Base-by-base conservation (phyloP, 2,113 vertebrate species). In the Pygathrix nemaeus region DNA sequence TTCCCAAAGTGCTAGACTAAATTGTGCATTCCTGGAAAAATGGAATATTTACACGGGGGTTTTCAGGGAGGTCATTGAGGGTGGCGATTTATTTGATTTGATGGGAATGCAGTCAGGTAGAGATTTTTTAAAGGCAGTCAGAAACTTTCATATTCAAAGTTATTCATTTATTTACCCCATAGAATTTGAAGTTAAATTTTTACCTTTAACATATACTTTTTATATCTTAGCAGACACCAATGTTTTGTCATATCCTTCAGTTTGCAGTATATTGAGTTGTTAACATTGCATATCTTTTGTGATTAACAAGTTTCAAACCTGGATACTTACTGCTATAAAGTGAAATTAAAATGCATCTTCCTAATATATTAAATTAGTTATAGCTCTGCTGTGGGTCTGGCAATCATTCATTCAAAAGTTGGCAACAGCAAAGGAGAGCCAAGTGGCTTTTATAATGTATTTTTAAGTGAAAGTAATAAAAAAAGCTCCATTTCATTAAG, bases 391-490 rank as follows among this genome's bases (percentile, higher is more conserved):
- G 21, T 95, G 93, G 38, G 35, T 85, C 95, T 97, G 66, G 68
- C 79, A 97, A 84, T 87, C 10, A 88, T 88, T 97, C 94, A 97
- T 96, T 97, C 91, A 96, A 98, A 98, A 97, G 76, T 91, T 97
- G 96, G 91, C 96, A 97, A 93, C 27, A 97, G 80, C 35, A 91
- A 97, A 96, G 93, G 80, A 96, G 52, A 97, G 91, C 64, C 88
- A 95, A 97, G 86, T 93, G 92, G 92, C 92, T 98, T 98, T 98
- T 23, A 1, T 97, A 98, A 98, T 96, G 93, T 82, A 96, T 97
- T 97, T 98, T 98, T 96, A 98, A 98, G 98, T 98, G 96, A 97
- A 98, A 97, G 88, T 95, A 97, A 96, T 98, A 97, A 98, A 98
- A 45, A 98, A 98, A 98, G 97, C 85, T 90, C 57, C 75, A 83